Evolutionary conservation across 2,113 vertebrate genomes (phyloP).

Genomic region (Fulmarus glacialis): DNA sequence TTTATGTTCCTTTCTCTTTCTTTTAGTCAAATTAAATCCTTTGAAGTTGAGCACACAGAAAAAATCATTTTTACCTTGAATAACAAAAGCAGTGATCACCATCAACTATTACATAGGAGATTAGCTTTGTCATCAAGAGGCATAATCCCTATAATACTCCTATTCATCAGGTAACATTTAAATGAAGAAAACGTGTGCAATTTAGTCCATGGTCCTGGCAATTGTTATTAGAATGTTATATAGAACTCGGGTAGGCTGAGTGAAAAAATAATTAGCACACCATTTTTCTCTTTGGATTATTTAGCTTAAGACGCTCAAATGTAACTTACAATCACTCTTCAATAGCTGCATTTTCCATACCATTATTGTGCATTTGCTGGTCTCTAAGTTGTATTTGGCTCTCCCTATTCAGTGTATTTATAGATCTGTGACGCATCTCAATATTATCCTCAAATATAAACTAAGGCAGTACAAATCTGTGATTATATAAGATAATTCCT

Average conservation of each 20-base stretch:
- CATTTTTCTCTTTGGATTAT: not conserved
- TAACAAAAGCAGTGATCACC: slow-evolving; percentile 56
- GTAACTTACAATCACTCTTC: not conserved
- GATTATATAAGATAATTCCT: not conserved
- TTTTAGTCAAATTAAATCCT: slow-evolving; percentile 8
- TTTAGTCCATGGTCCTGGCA: slow-evolving; percentile 26
- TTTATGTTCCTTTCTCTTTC: slow-evolving; percentile 8
- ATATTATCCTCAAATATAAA: not conserved
- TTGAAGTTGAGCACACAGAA: slow-evolving; percentile 26
- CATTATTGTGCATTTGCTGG: not conserved
- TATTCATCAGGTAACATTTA: slow-evolving; percentile 68
- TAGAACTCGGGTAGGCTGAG: not conserved
- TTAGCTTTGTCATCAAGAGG: slow-evolving; percentile 66
- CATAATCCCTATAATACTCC: slow-evolving; percentile 61
- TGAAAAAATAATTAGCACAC: slow-evolving; percentile 14
- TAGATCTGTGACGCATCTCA: not conserved
- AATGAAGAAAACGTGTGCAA: slow-evolving; percentile 47
- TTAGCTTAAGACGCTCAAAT: not conserved
- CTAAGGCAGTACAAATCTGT: not conserved
- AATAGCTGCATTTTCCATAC: not conserved
- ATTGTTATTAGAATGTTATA: slow-evolving; percentile 3
- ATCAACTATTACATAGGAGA: slow-evolving; percentile 61
- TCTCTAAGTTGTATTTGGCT: not conserved
- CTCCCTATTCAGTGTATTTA: not conserved
- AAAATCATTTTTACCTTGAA: slow-evolving; percentile 41